phyloP scores from a whole-genome alignment of 2,113 vertebrate species.

The Sclerurus mexicanus region DNA sequence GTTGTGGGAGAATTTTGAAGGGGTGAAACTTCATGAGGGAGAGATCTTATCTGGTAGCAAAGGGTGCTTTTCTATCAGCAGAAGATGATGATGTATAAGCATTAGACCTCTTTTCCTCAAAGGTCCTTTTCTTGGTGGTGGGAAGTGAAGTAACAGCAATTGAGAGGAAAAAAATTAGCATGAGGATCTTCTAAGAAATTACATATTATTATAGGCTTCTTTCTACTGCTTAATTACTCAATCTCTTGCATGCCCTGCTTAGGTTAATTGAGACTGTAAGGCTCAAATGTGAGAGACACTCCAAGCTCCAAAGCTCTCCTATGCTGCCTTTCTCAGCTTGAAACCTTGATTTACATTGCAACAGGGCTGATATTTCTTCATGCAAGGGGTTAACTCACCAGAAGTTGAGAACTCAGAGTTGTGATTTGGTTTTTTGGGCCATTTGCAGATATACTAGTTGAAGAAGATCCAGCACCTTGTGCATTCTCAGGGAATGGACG shows the following conservation, averaged over 20 bases:
- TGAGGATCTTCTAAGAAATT: neutral
- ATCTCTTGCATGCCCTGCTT: neutral
- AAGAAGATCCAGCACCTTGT: conserved; percentile 95
- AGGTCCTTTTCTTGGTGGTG: neutral
- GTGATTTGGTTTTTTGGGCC: neutral
- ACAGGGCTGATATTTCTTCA: neutral
- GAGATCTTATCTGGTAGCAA: neutral
- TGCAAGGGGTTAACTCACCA: neutral
- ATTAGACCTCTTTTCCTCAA: neutral
- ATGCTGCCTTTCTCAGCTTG: neutral
- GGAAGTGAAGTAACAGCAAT: neutral
- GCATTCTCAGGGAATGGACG: conserved; percentile 96
- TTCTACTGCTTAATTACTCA: neutral
- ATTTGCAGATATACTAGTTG: conserved; percentile 82
- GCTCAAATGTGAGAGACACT: neutral
- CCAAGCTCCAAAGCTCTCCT: neutral
- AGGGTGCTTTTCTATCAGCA: neutral
- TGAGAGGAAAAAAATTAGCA: neutral
- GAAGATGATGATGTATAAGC: neutral
- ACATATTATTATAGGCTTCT: neutral
- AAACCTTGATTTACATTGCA: neutral
- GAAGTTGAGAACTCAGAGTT: neutral
- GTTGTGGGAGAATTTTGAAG: neutral
- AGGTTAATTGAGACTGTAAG: neutral
- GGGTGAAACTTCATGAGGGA: neutral